Evolutionary conservation across 53 echinoderm and acorn worm species (phyloP), one percentile per base, ranked within the genome.

Genomic region (Actinopyga echinites): DNA sequence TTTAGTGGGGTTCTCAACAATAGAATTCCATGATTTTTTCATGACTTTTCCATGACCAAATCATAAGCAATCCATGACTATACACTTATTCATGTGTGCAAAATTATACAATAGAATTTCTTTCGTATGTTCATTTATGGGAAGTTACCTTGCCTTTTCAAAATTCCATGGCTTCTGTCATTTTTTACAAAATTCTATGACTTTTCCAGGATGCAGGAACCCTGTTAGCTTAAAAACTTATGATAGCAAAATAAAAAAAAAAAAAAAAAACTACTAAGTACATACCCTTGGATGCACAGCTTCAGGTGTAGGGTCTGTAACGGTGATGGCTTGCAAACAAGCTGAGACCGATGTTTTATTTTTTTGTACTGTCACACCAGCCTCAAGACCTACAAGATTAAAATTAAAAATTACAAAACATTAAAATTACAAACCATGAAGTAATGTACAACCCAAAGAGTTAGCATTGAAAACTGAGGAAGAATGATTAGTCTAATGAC

Each of bases 331-430:
- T 64, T 99, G 90, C n/a, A 95, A 85, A 23, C 79, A 79, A 38
- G 99, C 92, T 77, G 86, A 86, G 21, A 99, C 94, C 37, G 91
- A 74, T 3, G 99, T 99, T 61, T 92, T 84, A 74, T 99, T 90
- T 79, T 94, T 99, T 89, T 99, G 99, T 49, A 99, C 89, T 22
- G 90, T 82, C 31, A 99, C 99, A 43, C 91, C 93, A 13, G 99
- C 99, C 83, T 99, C 85, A 55, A 99, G 54, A 24, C 99, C 94
- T 99, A 42, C 20, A 69, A 19, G 19, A 60, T 24, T 0, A 63
- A 52, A 11, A 37, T 82, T 56, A 74, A 71, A 55, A 11, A 71
- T 4, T 35, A 19, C 22, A 13, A 2, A 75, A 52, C 42, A 40
- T 71, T 37, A 43, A 38, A 13, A 71, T 8, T n/a, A 31, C 31